phyloP scores from a whole-genome alignment of 2,113 vertebrate genomes.

The Lanius ludovicianus region DNA sequence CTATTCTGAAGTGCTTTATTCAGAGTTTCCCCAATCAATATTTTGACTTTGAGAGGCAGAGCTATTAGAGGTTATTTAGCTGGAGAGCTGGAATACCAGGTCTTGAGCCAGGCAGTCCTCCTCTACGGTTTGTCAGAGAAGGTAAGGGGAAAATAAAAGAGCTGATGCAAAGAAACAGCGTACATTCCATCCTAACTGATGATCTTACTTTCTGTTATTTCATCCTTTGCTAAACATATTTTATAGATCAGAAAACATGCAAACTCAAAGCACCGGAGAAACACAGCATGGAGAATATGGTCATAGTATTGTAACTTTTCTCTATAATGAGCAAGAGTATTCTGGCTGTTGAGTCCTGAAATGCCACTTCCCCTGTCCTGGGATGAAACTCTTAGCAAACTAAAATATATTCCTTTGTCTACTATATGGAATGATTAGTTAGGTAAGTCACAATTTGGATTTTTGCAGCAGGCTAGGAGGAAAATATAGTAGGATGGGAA shows the following conservation, averaged over 20 bases:
- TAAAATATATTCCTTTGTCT: background rate
- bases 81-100: conserved; percentile 16
- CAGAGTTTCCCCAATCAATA: conserved; percentile 64
- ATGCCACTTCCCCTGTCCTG: background rate
- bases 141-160: background rate
- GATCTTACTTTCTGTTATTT: background rate
- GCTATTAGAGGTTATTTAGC: conserved; percentile 54
- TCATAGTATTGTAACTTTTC: background rate
- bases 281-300: background rate
- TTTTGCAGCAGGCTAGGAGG: background rate
- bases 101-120: conserved; percentile 2
- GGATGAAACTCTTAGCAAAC: background rate
- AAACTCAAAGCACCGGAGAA: background rate
- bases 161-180: background rate
- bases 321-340: background rate
- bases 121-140: background rate
- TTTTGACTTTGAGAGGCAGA: conserved; percentile 62
- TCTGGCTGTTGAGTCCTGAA: background rate
- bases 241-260: background rate
- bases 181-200: background rate
- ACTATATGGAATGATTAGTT: background rate
- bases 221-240: background rate
- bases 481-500: background rate
- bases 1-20: conserved; percentile 55
- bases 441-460: background rate